Base-by-base conservation (phyloP, 2,888 invertebrate species). In the Tetramorium bicarinatum region DNA sequence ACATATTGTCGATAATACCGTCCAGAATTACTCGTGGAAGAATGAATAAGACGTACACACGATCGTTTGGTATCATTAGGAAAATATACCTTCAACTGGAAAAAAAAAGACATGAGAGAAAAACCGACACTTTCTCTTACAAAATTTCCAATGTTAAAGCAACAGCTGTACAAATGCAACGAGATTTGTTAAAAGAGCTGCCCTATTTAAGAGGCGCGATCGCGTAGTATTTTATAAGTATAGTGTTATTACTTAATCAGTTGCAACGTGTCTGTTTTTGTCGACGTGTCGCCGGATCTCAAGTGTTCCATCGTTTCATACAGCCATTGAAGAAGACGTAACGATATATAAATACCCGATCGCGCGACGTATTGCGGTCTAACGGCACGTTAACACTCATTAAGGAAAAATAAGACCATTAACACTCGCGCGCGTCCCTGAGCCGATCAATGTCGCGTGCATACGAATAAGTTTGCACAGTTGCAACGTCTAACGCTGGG, bases 391-490 rank as follows among this genome's bases (percentile, higher is more conserved):
- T 76, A 76, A 76, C 47, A 61, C 38, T 80, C 49, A 72, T 72
- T 80, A 80, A 80, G 61, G 74, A 80, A 80, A 80, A 80, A 74
- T 62, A 80, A 80, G 80, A 74, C 25, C 47, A 72, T 80, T 72
- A 71, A 74, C 80, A 49, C 71, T 72, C 74, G 74, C 25, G 61
- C 74, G 41, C 74, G 69, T 72, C 49, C 38, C 25, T 61, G 71
- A 59, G 61, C n/a, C 80, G 61, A 80, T 80, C 80, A 80, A 80
- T 80, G 80, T 72, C 80, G 80, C 61, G 38, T 29, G 80, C 54
- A 44, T 80, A 80, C 49, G 47, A 71, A 61, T 80, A 47, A 72
- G 38, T 80, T 61, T 74, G 72, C 49, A 34, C 61, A 49, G 61
- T 49, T 47, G 80, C 66, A 21, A 21, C 38, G n/a, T 25, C 74